Base-by-base conservation (phyloP, 2,113 vertebrate species). In the Psilopsiagon aurifrons region DNA sequence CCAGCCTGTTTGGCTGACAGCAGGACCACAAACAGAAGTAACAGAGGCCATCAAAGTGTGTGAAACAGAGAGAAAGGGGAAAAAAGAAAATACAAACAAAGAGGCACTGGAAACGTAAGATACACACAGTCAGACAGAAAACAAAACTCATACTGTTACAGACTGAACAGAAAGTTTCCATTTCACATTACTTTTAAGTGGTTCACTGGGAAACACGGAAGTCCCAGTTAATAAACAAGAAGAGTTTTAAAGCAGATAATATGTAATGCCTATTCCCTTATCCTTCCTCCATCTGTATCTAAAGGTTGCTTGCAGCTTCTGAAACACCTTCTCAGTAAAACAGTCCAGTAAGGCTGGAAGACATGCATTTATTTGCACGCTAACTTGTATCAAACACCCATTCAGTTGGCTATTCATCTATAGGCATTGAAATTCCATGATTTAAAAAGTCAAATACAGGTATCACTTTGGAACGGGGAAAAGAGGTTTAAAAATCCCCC, bases 1-100 rank as follows among this genome's bases (percentile, higher is more conserved):
- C 99, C 98, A 99, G 98, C 98, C 99, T 99, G 99, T 99, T 99
- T 98, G 99, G 99, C 99, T 99, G 99, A 99, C 98, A 97, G 98
- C 95, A 88, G 93, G 96, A 98, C 88, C 97, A 97, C 96, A 98
- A 96, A 97, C 91, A 97, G 96, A 98, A 97, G 98, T 98, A 97
- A 98, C 96, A 98, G 95, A 97, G 96, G 97, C 97, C 98, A 97
- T 98, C 97, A 97, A 98, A 98, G 97, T 97, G 96, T 98, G 94
- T 97, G 94, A 98, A 96, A 98, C 96, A 97, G 95, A 97, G 91
- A 97, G 88, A 95, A 97, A 97, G 79, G 94, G 97, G 86, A 96
- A 96, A 95, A 95, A 95, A 96, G 97, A 97, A 97, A 95, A 97
- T 88, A 97, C 97, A 98, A 92, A 97, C 97, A 98, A 96, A 98